Evolutionary conservation across 2,888 invertebrate species (phyloP).

Genomic region (Heterodera filipjevi): DNA sequence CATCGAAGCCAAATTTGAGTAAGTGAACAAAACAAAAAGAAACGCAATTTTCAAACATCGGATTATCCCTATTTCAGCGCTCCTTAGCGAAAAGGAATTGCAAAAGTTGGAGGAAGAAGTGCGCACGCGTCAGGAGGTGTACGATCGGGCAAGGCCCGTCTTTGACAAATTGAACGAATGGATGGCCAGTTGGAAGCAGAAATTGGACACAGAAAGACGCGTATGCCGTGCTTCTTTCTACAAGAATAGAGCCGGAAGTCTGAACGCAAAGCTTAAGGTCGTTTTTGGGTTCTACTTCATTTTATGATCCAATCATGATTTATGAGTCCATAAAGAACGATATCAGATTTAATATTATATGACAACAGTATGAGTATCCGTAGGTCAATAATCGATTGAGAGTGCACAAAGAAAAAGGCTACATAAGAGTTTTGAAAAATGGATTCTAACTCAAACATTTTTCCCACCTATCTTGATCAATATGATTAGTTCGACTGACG

Average conservation of each 20-base stretch:
- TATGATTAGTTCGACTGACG: too few relatives aligned
- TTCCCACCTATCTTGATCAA: too few relatives aligned
- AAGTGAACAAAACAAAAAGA: background rate
- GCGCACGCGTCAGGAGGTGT: background rate
- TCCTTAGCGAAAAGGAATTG: constrained; percentile 16
- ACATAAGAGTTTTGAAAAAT: too few relatives aligned
- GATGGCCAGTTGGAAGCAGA: constrained; percentile 33
- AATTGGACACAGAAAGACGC: constrained; percentile 27
- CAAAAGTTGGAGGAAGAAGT: constrained; percentile 25
- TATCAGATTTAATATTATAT: background rate
- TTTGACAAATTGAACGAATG: constrained; percentile 32
- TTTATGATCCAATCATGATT: background rate
- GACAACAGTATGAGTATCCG: too few relatives aligned
- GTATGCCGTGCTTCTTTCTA: constrained; percentile 34
- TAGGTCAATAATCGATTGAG: too few relatives aligned
- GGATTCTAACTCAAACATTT: too few relatives aligned
- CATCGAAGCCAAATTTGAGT: constrained; percentile 23
- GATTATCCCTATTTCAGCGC: background rate
- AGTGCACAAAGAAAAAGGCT: too few relatives aligned
- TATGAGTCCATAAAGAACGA: background rate
- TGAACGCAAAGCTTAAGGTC: constrained; percentile 30
- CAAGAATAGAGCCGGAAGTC: constrained; percentile 30
- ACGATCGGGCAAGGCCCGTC: constrained; percentile 29
- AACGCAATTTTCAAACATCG: too few relatives aligned
- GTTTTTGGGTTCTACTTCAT: background rate